Base-by-base conservation (phyloP, 2,113 vertebrate species). In the Xenus cinereus region DNA sequence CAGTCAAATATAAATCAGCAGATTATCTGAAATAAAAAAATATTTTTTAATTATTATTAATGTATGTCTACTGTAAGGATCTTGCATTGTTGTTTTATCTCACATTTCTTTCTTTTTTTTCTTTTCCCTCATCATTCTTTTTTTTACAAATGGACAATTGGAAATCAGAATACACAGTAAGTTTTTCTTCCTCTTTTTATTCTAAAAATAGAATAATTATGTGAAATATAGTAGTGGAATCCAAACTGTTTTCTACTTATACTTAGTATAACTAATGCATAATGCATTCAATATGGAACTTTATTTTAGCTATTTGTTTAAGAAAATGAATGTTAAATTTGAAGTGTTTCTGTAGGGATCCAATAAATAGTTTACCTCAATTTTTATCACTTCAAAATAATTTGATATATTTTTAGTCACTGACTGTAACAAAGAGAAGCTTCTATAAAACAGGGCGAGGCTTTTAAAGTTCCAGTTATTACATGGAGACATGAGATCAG, bases 111-210 rank as follows among this genome's bases (percentile, higher is more conserved):
- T 46, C 45, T 95, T 96, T 77, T 81, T 94, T 96, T 73, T 84
- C 54, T 74, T 89, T 90, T 80, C 62, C 35, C 69, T 74, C 67
- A 28, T 71, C 24, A 6, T 84, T 62, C 35, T 78, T 77, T 71
- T 83, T 78, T 89, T 91, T 86, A 74, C 94, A 95, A 88, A 95
- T 96, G 96, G 86, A 88, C 97, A 89, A 84, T 53, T 96, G 95
- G 96, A 80, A 93, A 94, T 91, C 97, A 99, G 99, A 99, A 98
- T 99, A 99, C 92, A 99, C 99, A 78, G 99, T 99, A 98, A 99
- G 99, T 99, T 96, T 73, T 93, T 84, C 86, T 98, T 97, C 63
- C 74, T 98, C 60, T 95, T 97, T 95, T 93, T 95, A 87, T 93
- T 89, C 76, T 94, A 83, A 90, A 84, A 84, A 41, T 92, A 72